Conservation (phyloP, 1,140 invertebrate genomes). For the Epicauta chinensis region DNA sequence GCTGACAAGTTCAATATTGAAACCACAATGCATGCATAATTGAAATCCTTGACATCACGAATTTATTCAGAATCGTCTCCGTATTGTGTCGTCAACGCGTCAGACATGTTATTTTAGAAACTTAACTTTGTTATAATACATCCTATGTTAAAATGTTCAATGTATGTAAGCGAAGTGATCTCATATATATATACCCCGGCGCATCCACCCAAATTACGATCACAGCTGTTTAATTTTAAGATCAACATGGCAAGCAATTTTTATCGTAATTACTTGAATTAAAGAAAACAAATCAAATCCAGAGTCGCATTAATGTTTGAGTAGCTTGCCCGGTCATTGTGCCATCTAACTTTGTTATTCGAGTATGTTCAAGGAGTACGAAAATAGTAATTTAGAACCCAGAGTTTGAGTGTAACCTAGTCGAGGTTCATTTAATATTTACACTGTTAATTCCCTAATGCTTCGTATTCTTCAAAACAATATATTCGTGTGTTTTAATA, state of each 20-base stretch:
- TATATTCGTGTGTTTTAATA: no score
- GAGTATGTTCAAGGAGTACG: background rate
- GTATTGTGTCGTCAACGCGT: background rate
- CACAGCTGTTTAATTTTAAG: background rate
- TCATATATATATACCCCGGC: background rate
- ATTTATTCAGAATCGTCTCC: conserved; percentile 5
- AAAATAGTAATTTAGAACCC: conserved; percentile 2
- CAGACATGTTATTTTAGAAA: background rate
- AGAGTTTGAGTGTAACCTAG: conserved; percentile 5
- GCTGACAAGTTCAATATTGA: conserved; percentile 13
- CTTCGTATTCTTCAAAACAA: no score
- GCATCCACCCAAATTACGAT: background rate
- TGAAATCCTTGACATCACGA: conserved; percentile 13
- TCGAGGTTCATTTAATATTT: conserved; percentile 9
- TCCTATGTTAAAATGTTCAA: background rate
- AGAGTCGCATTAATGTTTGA: conserved; percentile 7
- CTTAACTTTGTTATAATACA: background rate
- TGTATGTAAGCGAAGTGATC: conserved; percentile 4
- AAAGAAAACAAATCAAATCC: background rate
- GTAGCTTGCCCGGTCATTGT: background rate
- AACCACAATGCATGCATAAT: conserved; percentile 16
- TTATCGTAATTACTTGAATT: background rate
- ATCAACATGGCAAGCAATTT: background rate
- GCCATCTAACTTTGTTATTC: background rate
- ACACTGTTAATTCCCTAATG: conserved; percentile 12